Evolutionary conservation across 2,113 vertebrate genomes (phyloP), one percentile per base, ranked within the genome.

Genomic region (Sarotherodon lohbergeri): DNA sequence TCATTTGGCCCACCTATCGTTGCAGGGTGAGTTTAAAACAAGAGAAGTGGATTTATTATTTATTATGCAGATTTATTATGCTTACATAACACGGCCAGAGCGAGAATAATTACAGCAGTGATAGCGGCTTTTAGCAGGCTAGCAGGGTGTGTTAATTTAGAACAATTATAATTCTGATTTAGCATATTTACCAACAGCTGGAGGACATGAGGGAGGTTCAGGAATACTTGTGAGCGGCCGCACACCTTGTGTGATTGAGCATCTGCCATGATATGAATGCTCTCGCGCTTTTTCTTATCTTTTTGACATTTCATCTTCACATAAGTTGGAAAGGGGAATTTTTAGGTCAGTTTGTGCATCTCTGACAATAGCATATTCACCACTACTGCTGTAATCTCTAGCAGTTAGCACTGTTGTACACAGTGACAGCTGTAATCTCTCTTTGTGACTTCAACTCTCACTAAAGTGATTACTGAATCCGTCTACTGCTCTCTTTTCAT

Each of bases 371-470:
- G 34, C 57, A 80, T 54, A 86, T 90, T 41, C 91, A 48, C 55
- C 39, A 27, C 41, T 59, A 8, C 56, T 46, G 54, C 78, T 88
- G 61, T 89, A 88, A 93, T 93, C 85, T 88, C 36, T 13, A 7
- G 54, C 82, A 63, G 8, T 73, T 86, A 16, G n/a, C 36, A 13
- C 19, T 52, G 73, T 56, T 43, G 84, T 68, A 55, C 50, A 82
- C 86, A 79, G 71, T 88, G 73, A 82, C 85, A 86, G 90, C 81
- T 83, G 54, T 94, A 90, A 93, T 91, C 89, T 89, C 86, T 91
- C 63, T 81, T 88, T 88, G 84, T 89, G 86, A 94, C 86, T 89
- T 88, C 71, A 81, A 82, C 84, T 86, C 82, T 91, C 80, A 80
- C 82, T 92, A 71, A 92, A 88, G 89, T 91, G 56, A 94, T 93